Conservation (phyloP, 2,113 vertebrate species). For the Chlorodrepanis virens region DNA sequence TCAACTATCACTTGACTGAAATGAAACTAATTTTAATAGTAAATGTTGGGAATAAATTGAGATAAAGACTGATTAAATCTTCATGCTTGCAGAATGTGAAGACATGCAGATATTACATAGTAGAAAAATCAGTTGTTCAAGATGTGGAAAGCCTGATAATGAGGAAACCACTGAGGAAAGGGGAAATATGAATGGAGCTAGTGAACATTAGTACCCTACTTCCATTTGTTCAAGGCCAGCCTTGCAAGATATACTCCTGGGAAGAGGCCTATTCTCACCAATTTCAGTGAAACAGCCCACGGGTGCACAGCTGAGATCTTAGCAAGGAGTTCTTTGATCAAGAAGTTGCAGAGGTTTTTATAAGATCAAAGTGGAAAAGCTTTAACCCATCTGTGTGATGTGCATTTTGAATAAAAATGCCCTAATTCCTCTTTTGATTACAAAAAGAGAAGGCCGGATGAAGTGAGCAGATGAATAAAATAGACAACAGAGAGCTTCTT, state of each 20-base stretch:
- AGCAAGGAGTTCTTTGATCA: conserved; percentile 17
- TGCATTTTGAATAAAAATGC: conserved; percentile 32
- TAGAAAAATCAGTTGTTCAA: background rate
- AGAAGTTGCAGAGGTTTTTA: conserved; percentile 10
- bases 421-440: conserved; percentile 21
- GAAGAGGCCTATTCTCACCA: background rate
- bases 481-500: background rate
- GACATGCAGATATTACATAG: background rate
- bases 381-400: conserved; percentile 19
- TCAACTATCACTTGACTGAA: background rate
- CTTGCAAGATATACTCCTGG: background rate
- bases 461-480: background rate
- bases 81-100: background rate
- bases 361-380: conserved; percentile 41
- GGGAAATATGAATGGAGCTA: background rate
- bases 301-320: background rate
- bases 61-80: background rate
- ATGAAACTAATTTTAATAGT: background rate
- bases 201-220: background rate
- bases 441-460: background rate
- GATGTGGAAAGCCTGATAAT: background rate
- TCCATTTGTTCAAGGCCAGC: background rate
- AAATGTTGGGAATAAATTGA: background rate
- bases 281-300: background rate
- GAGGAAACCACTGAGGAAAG: background rate